Evolutionary conservation across 2,888 invertebrate species (phyloP), one percentile per base, ranked within the genome.

Genomic region (Drosophila kuntzei): DNA sequence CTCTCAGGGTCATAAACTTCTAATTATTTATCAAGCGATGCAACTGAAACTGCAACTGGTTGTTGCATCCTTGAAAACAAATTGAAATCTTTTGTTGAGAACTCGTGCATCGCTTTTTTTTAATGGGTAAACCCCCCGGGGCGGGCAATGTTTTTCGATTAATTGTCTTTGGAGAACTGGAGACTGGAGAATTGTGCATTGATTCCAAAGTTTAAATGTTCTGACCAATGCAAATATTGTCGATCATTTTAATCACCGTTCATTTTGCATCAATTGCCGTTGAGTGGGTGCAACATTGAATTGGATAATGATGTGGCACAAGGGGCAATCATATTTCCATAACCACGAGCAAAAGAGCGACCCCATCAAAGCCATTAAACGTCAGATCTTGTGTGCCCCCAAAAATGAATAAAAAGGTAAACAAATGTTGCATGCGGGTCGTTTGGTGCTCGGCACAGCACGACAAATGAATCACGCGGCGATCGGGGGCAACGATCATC

Each of bases 381-480:
- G 16, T 63, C 58, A 74, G 43, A 57, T 25, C 27, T 43, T 44
- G 49, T 53, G 51, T 34, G 49, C 63, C 65, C 44, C 41, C 34
- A 50, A 60, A 37, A 16, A 25, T 27, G 12, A 18, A 18, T 18
- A 32, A 9, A 32, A 12, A 22, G 12, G 34, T 41, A 55, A 54
- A 36, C 44, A 69, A 58, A 58, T 37, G 71, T 43, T 64, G 60
- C 63, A 71, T 63, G 57, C 64, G 64, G 57, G 53, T 72, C 61
- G 20, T 4, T 22, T 11, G 41, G 32, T 55, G 64, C 43, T 49
- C 43, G 49, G 68, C 80, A 54, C 80, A 80, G 76, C 86, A 89
- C 86, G 89, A 86, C 82, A 85, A 89, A 87, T 85, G 89, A 86
- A 84, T 89, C 86, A 89, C 72, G 85, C 77, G 62, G 84, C 57